Evolutionary conservation across 1,140 invertebrate genomes (phyloP).

Genomic region (Drosophila albomicans): DNA sequence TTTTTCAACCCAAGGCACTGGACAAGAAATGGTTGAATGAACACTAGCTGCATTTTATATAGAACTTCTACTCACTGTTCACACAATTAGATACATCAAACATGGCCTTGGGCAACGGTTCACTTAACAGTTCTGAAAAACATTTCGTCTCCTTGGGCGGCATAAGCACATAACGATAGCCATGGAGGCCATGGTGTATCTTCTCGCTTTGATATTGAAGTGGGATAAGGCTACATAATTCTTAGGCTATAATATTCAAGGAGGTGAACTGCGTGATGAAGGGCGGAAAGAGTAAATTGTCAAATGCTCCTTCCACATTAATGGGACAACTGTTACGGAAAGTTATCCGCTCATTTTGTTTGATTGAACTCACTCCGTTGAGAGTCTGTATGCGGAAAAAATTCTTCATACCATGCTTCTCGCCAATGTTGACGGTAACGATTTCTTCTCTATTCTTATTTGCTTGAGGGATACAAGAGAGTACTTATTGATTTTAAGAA

Average conservation of each 20-base stretch:
- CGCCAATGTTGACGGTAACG: constrained; percentile 87
- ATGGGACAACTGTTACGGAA: constrained; percentile 47
- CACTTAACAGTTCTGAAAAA: constrained; percentile 51
- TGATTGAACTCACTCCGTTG: constrained; percentile 80
- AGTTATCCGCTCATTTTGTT: constrained; percentile 84
- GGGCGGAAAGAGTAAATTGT: constrained; percentile 71
- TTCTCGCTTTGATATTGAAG: constrained; percentile 50
- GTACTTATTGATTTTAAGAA: no score
- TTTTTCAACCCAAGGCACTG: constrained; percentile 42
- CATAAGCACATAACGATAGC: constrained; percentile 58
- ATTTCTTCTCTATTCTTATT: constrained; percentile 81
- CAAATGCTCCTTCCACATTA: constrained; percentile 44
- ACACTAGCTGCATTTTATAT: no score
- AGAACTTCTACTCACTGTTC: constrained; percentile 81
- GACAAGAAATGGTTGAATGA: neutral
- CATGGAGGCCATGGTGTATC: constrained; percentile 37
- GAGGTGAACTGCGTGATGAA: constrained; percentile 49
- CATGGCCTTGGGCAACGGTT: constrained; percentile 85
- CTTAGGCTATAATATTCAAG: constrained; percentile 54
- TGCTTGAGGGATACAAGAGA: constrained; percentile 84
- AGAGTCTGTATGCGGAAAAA: constrained; percentile 87
- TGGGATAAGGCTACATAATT: constrained; percentile 65
- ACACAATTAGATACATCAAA: constrained; percentile 87
- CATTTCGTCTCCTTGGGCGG: constrained; percentile 38
- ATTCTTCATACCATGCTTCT: constrained; percentile 86